Evolutionary conservation across 1,140 invertebrate genomes (phyloP).

Genomic region (Steinernema khuongi): DNA sequence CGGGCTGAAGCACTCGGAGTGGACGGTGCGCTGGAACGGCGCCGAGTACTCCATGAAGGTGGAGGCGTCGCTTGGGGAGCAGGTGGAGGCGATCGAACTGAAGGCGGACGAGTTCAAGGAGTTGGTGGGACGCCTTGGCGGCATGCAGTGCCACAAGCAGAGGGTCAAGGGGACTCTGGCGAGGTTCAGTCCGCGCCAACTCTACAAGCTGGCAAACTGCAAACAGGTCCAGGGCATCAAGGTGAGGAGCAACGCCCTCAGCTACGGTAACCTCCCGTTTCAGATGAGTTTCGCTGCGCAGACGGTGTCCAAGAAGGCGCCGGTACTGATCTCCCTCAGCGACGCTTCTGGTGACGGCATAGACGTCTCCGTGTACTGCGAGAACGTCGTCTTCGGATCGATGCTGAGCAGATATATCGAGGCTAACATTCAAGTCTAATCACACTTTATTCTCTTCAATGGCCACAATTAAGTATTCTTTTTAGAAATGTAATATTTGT

Average conservation of each 20-base stretch:
- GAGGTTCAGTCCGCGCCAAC: not conserved
- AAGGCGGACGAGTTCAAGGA: not conserved
- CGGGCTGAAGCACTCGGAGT: not conserved
- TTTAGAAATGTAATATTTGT: constrained; percentile 6
- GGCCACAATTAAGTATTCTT: not conserved
- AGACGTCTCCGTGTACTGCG: no score
- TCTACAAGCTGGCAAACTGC: constrained; percentile 5
- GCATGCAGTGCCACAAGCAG: not conserved
- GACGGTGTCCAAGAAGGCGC: not conserved
- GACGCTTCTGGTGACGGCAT: no score
- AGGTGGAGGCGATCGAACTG: not conserved
- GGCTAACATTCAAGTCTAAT: not conserved
- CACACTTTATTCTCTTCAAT: not conserved
- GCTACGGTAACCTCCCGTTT: not conserved
- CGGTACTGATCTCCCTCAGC: no score
- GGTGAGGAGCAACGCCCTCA: not conserved
- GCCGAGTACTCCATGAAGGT: not conserved
- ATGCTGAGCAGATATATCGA: no score
- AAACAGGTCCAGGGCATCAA: not conserved
- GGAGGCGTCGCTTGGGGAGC: not conserved
- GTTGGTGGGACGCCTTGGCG: not conserved
- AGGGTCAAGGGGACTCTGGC: not conserved
- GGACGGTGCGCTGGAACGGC: not conserved
- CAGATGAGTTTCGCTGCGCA: constrained; percentile 4
- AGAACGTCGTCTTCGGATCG: no score